Percentiles rank a stretch among this genome's conserved stretches.
These are phyloP conservation scores for Nemotelus nigrinus DNA, from an alignment of 2,888 invertebrate species.

Conservation along the genomic window DNA sequence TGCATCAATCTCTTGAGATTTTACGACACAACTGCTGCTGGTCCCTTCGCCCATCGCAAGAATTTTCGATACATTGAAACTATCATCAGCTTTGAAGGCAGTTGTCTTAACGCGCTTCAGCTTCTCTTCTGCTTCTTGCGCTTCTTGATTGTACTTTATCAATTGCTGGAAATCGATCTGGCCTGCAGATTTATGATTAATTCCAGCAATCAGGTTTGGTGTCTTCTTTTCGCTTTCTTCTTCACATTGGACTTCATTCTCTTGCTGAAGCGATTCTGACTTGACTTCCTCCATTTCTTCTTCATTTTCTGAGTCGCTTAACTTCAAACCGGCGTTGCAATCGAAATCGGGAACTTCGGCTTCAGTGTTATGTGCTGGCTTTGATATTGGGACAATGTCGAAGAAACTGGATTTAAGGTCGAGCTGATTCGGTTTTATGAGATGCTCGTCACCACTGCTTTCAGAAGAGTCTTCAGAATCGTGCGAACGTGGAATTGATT, in stretches of 20 bases:
- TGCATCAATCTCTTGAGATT: conserved; percentile 56
- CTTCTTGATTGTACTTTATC: conserved; percentile 67
- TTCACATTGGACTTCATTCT: conserved; percentile 56
- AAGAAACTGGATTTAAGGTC: conserved; percentile 70
- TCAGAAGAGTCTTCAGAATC: conserved; percentile 56
- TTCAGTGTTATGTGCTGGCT: conserved; percentile 46
- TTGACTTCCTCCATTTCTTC: conserved; percentile 51
- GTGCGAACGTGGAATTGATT: conserved; percentile 40
- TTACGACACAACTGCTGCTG: conserved; percentile 60
- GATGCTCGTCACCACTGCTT: conserved; percentile 69
- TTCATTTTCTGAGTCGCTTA: conserved; percentile 57
- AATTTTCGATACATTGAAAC: conserved; percentile 71
- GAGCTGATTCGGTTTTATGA: conserved; percentile 67
- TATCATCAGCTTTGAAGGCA: conserved; percentile 56
- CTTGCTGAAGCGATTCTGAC: not conserved
- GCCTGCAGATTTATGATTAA: conserved; percentile 65
- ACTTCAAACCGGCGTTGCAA: conserved; percentile 61
- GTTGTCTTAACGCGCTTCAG: conserved; percentile 67
- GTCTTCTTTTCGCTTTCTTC: conserved; percentile 61
- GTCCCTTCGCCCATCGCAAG: conserved; percentile 74
- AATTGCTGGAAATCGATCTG: conserved; percentile 68
- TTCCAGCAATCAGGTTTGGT: conserved; percentile 53
- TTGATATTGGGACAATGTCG: conserved; percentile 54
- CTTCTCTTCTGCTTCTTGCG: conserved; percentile 70
- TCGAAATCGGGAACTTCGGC: conserved; percentile 58